Evolutionary conservation across 2,113 vertebrate species (phyloP), one percentile per base, ranked within the genome.

Genomic region (Pygoscelis adeliae): DNA sequence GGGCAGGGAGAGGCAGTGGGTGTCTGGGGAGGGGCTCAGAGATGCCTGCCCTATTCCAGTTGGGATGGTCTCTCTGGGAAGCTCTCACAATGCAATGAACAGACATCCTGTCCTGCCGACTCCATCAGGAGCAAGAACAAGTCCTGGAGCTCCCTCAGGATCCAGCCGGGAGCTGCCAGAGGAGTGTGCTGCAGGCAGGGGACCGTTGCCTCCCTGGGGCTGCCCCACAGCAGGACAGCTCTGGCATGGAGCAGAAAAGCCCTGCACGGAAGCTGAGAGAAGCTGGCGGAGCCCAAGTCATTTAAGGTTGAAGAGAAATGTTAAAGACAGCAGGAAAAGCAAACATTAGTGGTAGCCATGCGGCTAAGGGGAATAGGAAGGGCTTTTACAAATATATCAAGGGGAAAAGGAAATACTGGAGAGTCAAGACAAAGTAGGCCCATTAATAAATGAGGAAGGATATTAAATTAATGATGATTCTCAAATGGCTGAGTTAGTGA

Each of bases 391-490:
- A 97, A 98, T 89, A 97, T 96, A 97, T 94, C 96, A 97, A 97
- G 93, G 96, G 96, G 97, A 95, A 97, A 97, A 97, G 95, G 96
- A 97, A 98, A 97, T 97, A 96, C 93, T 96, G 84, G 94, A 96
- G 94, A 97, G 94, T 79, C 94, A 95, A 97, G 97, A 96, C 97
- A 97, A 97, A 98, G 97, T 97, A 93, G 93, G 73, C 38, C 97
- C 97, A 98, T 97, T 97, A 98, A 97, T 97, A 98, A 98, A 97
- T 98, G 96, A 98, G 97, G 94, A 97, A 96, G 96, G 96, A 95
- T 97, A 97, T 96, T 97, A 98, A 98, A 98, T 98, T 98, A 97
- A 97, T 97, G 96, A 97, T 97, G 97, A 98, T 96, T 86, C 96
- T 98, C 97, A 97, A 97, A 98, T 96, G 96, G 93, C 96, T 97